Percentiles rank a stretch among this genome's conserved stretches.
phyloP scores from a whole-genome alignment of 64 coral and sea anemone species.

The Astreopora myriophthalma region DNA sequence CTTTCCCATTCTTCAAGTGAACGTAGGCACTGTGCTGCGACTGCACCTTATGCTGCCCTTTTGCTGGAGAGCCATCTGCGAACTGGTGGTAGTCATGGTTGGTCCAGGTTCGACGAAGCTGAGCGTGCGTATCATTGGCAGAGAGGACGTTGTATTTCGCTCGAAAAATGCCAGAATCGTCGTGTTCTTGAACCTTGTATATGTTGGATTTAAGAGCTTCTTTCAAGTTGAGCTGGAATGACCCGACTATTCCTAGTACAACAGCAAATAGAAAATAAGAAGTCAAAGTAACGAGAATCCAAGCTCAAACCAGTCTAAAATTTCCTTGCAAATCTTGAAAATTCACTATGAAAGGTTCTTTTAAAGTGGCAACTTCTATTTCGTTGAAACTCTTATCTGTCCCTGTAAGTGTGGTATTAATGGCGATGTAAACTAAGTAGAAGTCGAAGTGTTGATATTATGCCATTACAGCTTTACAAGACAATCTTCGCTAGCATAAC shows the following conservation, averaged over 20 bases:
- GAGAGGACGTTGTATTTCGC: constrained; percentile 57
- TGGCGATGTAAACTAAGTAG: too few relatives aligned
- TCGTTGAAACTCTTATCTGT: too few relatives aligned
- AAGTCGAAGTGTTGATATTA: too few relatives aligned
- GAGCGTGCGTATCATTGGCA: constrained; percentile 52
- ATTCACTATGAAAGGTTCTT: too few relatives aligned
- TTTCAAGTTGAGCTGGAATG: constrained; percentile 73
- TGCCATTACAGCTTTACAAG: too few relatives aligned
- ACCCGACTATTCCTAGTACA: constrained; percentile 72
- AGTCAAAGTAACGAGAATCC: not conserved
- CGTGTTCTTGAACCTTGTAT: constrained; percentile 62
- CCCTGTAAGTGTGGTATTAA: too few relatives aligned
- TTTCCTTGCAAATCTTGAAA: too few relatives aligned
- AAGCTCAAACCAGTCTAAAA: not conserved
- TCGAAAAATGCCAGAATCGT: constrained; percentile 85
- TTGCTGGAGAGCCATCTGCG: constrained; percentile 64
- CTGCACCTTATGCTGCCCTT: constrained; percentile 68
- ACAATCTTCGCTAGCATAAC: not conserved
- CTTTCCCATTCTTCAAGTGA: constrained; percentile 45
- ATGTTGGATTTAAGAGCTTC: not conserved
- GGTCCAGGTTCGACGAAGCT: constrained; percentile 71
- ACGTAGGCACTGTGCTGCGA: constrained; percentile 13
- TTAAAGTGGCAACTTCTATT: too few relatives aligned
- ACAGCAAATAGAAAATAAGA: not conserved
- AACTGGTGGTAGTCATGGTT: constrained; percentile 75